Conservation (phyloP, 2,888 invertebrate genomes). For the Lampropteryx suffumata region DNA sequence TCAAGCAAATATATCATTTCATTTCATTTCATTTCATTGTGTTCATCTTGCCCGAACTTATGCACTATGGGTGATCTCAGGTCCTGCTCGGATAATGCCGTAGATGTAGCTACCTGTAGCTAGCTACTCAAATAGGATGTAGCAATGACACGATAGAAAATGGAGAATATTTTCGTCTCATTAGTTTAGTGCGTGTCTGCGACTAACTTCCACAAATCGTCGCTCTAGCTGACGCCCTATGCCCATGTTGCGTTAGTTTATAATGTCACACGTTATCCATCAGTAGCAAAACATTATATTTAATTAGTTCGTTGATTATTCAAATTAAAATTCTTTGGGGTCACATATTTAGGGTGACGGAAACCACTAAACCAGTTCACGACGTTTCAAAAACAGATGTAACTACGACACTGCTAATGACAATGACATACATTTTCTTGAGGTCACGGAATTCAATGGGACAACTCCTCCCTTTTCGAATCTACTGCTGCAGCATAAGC, state of each 20-base stretch:
- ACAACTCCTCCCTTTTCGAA: constrained; percentile 73
- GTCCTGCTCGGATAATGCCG: no score
- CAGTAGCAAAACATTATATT: constrained; percentile 17
- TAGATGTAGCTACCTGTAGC: no score
- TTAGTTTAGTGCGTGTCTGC: no score
- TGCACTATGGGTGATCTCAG: no score
- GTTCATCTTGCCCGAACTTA: no score
- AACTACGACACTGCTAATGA: constrained; percentile 36
- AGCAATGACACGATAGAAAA: no score
- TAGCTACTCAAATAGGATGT: no score
- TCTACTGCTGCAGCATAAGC: constrained; percentile 51
- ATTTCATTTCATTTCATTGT: no score
- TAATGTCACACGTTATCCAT: background rate
- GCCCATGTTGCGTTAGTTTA: background rate
- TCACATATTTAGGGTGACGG: constrained; percentile 26
- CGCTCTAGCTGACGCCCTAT: background rate
- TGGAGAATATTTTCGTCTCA: no score
- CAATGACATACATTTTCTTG: constrained; percentile 40
- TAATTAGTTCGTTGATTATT: constrained; percentile 22
- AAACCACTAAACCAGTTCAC: constrained; percentile 29
- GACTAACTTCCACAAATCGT: background rate
- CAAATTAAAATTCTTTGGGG: constrained; percentile 8
- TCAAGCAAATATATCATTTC: no score
- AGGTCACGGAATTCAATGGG: constrained; percentile 55
- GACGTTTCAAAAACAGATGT: constrained; percentile 33